Evolutionary conservation across 2,888 invertebrate species (phyloP), one percentile per base, ranked within the genome.

Genomic region (Drosophila neoperkinsi): DNA sequence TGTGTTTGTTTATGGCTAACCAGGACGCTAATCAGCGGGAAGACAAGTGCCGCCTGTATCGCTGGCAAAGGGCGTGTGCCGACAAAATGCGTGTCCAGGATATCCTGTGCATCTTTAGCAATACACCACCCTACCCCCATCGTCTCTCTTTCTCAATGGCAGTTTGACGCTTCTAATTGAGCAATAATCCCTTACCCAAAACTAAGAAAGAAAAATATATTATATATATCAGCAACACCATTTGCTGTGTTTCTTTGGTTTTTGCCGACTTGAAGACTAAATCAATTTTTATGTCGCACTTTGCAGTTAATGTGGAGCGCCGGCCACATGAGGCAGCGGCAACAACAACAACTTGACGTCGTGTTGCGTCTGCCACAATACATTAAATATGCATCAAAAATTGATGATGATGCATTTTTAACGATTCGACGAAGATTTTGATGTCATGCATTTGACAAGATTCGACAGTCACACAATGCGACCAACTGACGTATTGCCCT

Each of bases 401-500:
- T 88, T 88, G 89, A 88, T 88, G 88, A 89, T 88, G 89, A 88
- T 88, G 89, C 88, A 88, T 89, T 88, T 88, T 88, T 88, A 88
- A 88, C 88, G 88, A 88, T 88, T 84, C 82, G 73, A 82, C 76
- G 59, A 69, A 74, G 74, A 88, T 85, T 88, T 85, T 88, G 77
- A 88, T 85, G 85, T 81, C 74, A 56, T 75, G 84, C 88, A 85
- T 85, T 82, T 84, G 84, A 85, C 84, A 84, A 88, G 85, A 77
- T 77, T 79, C 88, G 85, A 83, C 81, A 79, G 76, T 61, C 56
- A 46, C 21, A 57, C 50, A 59, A 50, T 43, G 9, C 28, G 55
- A n/a, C 34, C 33, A 25, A 46, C 71, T 81, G 86, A 81, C 73
- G 74, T 73, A 83, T 78, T 78, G 80, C 77, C 61, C 18, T 18